Evolutionary conservation across 1,140 invertebrate genomes (phyloP), one percentile per base, ranked within the genome.

Genomic region (Drosophila persimilis): DNA sequence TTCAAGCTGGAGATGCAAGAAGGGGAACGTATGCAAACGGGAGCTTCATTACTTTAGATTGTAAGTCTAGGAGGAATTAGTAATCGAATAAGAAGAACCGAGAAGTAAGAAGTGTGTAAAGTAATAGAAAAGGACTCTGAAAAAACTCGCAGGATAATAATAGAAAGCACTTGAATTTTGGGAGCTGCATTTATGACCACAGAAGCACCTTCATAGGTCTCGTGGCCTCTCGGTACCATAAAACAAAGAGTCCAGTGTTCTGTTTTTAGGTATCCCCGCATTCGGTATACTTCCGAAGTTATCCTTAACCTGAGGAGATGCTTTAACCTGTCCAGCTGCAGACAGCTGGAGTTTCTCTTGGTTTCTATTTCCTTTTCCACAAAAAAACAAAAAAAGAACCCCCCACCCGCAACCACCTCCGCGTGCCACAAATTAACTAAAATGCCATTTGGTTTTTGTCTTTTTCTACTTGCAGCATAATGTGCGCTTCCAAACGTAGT

Each of bases 361-460:
- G 45, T 50, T 35, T 39, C 59, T 41, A 43, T 66, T 50, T 73
- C n/a, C 46, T 46, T 17, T 44, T 39, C 3, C 31, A 9, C 31
- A 26, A 5, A 26, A 26, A 26, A 26, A 26, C 4, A 26, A 26
- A 5, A 26, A 26, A 5, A 26, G 5, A 26, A 26, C 4, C 24
- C 24, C 24, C 24, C 24, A 35, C 29, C 45, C 22, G 26, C 17
- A 5, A 1, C 22, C 20, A 20, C 22, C 31, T 22, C 31, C 8
- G 31, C 31, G 31, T 31, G 31, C 31, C 31, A 86, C 35, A 85
- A 85, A 85, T 85, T 86, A 86, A 86, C 81, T 85, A 85, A 85
- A 85, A 85, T 86, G 81, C 83, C 81, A 81, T 86, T 86, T 86
- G 81, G 83, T 86, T 86, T 86, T 86, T 86, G 83, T 88, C 83